These are phyloP conservation scores for Acrocephalus kingi DNA, from an alignment of 2,113 vertebrate genomes.

Conservation along the genomic window DNA sequence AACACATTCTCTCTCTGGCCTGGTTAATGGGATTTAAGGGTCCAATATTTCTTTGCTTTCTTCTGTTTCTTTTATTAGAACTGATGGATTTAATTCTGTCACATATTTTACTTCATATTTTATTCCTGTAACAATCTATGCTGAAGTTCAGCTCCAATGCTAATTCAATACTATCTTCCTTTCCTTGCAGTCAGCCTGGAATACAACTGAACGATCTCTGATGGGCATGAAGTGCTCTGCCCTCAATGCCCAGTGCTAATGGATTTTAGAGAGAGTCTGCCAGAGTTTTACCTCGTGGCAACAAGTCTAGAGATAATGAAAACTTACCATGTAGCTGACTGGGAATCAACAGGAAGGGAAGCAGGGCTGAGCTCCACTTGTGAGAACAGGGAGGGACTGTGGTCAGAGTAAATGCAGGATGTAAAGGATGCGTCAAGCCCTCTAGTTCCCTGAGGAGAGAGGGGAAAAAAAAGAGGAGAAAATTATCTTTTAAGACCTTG, in stretches of 20 bases:
- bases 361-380: slow-evolving; percentile 42
- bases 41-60: slow-evolving; percentile 70
- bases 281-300: slow-evolving; percentile 51
- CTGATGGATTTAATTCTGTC: slow-evolving; percentile 71
- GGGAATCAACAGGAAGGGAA: slow-evolving; percentile 55
- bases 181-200: slow-evolving; percentile 36
- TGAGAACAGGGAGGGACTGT: slow-evolving; percentile 40
- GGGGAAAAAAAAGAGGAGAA: background rate
- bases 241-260: slow-evolving; percentile 55
- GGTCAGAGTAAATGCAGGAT: slow-evolving; percentile 57
- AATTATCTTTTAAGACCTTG: background rate
- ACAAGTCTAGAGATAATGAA: slow-evolving; percentile 53
- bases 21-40: slow-evolving; percentile 73
- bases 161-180: slow-evolving; percentile 61
- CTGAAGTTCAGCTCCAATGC: slow-evolving; percentile 61
- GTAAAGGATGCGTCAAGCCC: slow-evolving; percentile 52
- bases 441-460: slow-evolving; percentile 30
- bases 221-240: slow-evolving; percentile 47
- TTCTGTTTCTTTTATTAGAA: slow-evolving; percentile 73
- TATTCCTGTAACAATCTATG: slow-evolving; percentile 68
- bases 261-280: slow-evolving; percentile 48
- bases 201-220: slow-evolving; percentile 42
- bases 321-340: slow-evolving; percentile 64
- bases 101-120: slow-evolving; percentile 70
- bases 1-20: slow-evolving; percentile 67